Evolutionary conservation across 2,888 invertebrate species (phyloP), one percentile per base, ranked within the genome.

Genomic region (Orchestes rusci): DNA sequence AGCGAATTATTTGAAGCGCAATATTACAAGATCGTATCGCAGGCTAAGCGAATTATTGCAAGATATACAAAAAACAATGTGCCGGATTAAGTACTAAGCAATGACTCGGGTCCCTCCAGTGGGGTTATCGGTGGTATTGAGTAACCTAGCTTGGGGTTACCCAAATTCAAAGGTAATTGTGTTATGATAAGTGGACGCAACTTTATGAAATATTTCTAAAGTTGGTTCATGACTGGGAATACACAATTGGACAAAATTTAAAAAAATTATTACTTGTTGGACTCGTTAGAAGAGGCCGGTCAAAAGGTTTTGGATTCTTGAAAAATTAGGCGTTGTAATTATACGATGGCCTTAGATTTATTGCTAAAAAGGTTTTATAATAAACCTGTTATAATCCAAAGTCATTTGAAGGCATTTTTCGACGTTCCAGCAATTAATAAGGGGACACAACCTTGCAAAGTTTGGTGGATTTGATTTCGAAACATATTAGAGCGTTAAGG

Each of bases 281-380:
- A 30, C 16, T 30, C 17, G 13, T 10, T 39, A 13, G 39, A 39
- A 18, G 39, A 18, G 4, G 30, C 17, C 4, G 29, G 18, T 13
- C 16, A 30, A 30, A 30, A 19, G 12, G 12, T 39, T 16, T 39
- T 39, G 13, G 17, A 39, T 13, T 39, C 20, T 7, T 39, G 50
- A 35, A 35, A 45, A 17, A 36, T 52, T 7, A 41, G 46, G 10
- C 28, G 10, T 2, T 45, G 30, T 10, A 54, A 54, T 48, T 53
- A 54, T 37, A 16, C 20, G n/a, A 32, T 38, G 23, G 54, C 53
- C 3, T 46, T 39, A 38, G 45, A 48, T 4, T 18, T 53, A 27
- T 43, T 52, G 23, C 37, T 47, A 41, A 39, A 43, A 16, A 30
- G 52, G 2, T 54, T 39, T 33, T 46, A 53, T 20, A 51, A 54